phyloP scores from a whole-genome alignment of 2,888 invertebrate genomes.

The Idaea dimidiata region DNA sequence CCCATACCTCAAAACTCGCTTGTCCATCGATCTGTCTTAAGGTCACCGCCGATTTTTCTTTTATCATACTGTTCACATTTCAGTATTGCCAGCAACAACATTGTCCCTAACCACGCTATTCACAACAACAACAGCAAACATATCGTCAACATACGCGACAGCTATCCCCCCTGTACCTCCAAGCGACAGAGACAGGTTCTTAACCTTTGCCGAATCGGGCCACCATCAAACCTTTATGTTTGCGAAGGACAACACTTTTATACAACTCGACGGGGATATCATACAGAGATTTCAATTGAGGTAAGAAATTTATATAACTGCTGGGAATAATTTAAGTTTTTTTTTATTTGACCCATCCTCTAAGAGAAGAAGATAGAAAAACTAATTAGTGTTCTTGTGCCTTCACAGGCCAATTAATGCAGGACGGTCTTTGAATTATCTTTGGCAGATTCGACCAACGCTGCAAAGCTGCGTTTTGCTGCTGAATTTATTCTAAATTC shows the following conservation, averaged over 20 bases:
- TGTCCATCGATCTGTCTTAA: too few relatives aligned
- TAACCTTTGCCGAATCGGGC: constrained; percentile 92
- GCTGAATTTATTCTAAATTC: too few relatives aligned
- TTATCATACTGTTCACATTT: constrained; percentile 20
- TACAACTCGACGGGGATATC: constrained; percentile 94
- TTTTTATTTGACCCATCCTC: too few relatives aligned
- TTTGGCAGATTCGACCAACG: too few relatives aligned
- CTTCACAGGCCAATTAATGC: too few relatives aligned
- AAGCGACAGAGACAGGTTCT: constrained; percentile 87
- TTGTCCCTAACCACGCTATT: constrained; percentile 48
- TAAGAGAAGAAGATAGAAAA: too few relatives aligned
- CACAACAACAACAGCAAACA: constrained; percentile 69
- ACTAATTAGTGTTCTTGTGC: too few relatives aligned
- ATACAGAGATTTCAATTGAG: constrained; percentile 94
- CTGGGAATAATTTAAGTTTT: background rate
- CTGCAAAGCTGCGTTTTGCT: too few relatives aligned
- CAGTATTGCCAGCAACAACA: constrained; percentile 65
- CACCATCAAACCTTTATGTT: constrained; percentile 94
- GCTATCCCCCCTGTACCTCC: constrained; percentile 84
- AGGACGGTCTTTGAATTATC: too few relatives aligned
- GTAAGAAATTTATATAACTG: constrained; percentile 65
- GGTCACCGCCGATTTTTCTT: background rate
- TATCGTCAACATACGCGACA: constrained; percentile 68
- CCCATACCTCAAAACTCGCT: too few relatives aligned
- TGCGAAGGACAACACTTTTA: constrained; percentile 93